A percentile compares a stretch with the other conserved stretches of the same genome.
Conservation (phyloP, 2,888 invertebrate species). For the Drosophila multiciliata region DNA sequence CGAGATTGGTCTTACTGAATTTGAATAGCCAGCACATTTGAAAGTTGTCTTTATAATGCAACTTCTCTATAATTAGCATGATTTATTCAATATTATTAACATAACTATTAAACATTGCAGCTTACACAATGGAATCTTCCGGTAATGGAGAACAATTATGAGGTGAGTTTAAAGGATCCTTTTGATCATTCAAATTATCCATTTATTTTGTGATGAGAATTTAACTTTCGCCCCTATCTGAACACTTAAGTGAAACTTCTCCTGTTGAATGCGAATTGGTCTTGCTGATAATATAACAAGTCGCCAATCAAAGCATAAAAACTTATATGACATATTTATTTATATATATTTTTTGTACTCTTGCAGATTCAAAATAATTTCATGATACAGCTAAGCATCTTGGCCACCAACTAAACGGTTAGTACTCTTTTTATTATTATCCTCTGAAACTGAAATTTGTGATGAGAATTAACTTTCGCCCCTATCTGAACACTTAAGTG, state of each 20-base stretch:
- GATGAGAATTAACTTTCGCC: constrained; percentile 82
- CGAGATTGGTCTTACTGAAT: constrained; percentile 82
- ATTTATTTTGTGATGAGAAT: constrained; percentile 18
- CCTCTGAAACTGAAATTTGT: constrained; percentile 15
- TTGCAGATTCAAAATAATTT: background rate
- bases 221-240: constrained; percentile 72
- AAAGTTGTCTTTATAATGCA: background rate
- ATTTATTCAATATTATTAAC: background rate
- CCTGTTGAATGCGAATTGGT: constrained; percentile 80
- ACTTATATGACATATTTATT: background rate
- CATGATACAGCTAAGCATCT: background rate
- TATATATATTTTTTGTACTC: background rate
- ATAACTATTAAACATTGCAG: constrained; percentile 11
- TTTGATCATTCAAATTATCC: background rate
- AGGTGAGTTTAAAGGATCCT: constrained; percentile 23
- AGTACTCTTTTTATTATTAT: constrained; percentile 2
- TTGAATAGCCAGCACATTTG: constrained; percentile 24
- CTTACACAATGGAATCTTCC: too few species aligned
- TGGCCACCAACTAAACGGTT: constrained; percentile 5
- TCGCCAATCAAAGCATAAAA: background rate
- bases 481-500: constrained; percentile 78
- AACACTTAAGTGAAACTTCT: constrained; percentile 70
- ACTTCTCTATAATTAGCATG: background rate
- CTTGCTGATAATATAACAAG: constrained; percentile 64
- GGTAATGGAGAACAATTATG: background rate